Base-by-base conservation (phyloP, 2,113 vertebrate species). In the Corydoras sp. region DNA sequence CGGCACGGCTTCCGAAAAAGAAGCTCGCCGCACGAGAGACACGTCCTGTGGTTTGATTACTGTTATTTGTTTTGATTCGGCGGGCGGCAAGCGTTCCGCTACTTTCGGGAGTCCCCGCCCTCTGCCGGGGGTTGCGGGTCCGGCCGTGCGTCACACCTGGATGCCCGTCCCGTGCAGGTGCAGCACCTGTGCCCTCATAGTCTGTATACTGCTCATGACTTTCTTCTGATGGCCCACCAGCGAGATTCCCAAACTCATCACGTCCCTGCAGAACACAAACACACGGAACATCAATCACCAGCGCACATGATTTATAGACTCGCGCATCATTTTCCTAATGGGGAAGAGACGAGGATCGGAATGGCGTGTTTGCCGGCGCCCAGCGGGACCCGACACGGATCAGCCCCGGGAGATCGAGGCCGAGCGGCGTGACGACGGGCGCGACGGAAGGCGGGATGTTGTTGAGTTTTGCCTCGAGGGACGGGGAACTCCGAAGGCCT, bases 181-280 rank as follows among this genome's bases (percentile, higher is more conserved):
- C 73, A 99, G 86, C 95, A 99, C 96, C 89, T 98, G 97, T 81
- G 93, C 95, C 91, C 96, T 93, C 92, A 93, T 98, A 89, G 95
- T 99, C 93, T 99, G 97, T 96, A 99, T 96, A 94, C 94, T 98
- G 93, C 94, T 97, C 94, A 98, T 96, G 83, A 99, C 94, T 92
- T 98, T 99, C 89, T 99, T 99, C 84, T 99, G 97, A 90, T 99
- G 97, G 80, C 96, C 97, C 82, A 96, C 95, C 83, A 98, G 88
- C 73, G 95, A 92, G 88, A 99, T 98, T 75, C 97, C 97, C 91
- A 99, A 92, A 87, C 93, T 96, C 93, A 98, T 96, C 87, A 98
- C 92, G 82, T 99, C 97, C 82, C 97, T 99, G 90, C 74, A 85
- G 62, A 43, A 63, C 53, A 72, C 60, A 90, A 87, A 69, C 56